Base-by-base conservation (phyloP, 2,888 invertebrate species). In the Pseudococcus viburni region DNA sequence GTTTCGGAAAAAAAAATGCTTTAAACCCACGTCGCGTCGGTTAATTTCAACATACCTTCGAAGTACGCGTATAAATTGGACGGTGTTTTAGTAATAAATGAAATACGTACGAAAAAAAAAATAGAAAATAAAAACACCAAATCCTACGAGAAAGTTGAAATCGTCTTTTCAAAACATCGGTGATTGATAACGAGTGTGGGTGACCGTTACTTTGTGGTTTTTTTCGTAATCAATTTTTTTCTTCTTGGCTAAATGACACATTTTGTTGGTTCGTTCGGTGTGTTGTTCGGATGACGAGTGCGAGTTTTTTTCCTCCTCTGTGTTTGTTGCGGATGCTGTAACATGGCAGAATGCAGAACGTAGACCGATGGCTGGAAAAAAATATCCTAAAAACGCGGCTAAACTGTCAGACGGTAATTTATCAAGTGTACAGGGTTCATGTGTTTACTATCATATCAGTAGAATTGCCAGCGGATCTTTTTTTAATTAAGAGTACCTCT, bases 151-250 rank as follows among this genome's bases (percentile, higher is more conserved):
- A 77, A 77, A 77, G 77, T 77, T n/a, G 55, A 55, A 55, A 55
- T 55, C 17, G 39, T 77, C 39, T 39, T 2, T 42, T 77, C 17
- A 39, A 39, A 33, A 77, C 17, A 17, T 33, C 17, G 77, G 33
- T 77, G 77, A 77, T 77, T 77, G 77, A 77, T 77, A 77, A 77
- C 77, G n/a, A 77, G 77, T 77, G 77, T 77, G 77, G 77, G 77
- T 77, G 77, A 77, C 77, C 77, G 77, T 77, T 77, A 77, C 42
- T 77, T 77, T 77, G 77, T 77, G 77, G 77, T 77, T 77, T 42
- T 39, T 77, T 77, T 77, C 77, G 77, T 77, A 42, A 39, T 55
- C 55, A 55, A 55, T 55, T 55, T 55, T n/a, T 33, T n/a, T 39
- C 12, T n/a, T 33, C 22, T 73, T 33, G 1, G 33, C 73, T 15